Base-by-base conservation (phyloP, 2,797 vertebrate genomes). In the Peromyscus nudipes region DNA sequence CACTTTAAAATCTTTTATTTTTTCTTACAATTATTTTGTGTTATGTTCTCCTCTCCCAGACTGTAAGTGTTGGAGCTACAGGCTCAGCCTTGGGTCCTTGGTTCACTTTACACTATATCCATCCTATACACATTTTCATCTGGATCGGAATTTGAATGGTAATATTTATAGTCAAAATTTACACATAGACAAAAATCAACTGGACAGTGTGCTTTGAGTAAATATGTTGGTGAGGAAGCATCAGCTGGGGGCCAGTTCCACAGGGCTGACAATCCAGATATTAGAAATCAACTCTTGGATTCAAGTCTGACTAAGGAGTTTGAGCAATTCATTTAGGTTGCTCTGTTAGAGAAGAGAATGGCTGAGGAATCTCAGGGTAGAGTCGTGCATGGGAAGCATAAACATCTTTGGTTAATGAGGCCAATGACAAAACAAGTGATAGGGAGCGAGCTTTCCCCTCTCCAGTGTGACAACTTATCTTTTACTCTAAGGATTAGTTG, bases 391-490 rank as follows among this genome's bases (percentile, higher is more conserved):
- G 67, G n/a, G 83, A 96, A 91, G 49, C 34, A 25, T 23, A 9
- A 91, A 29, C n/a, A 52, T 67, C 31, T 86, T 95, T 71, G 82
- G 43, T 65, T 95, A 96, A 96, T 97, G 94, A 89, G 62, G 69
- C 52, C 86, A 91, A 94, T 89, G 92, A 60, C 62, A 84, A 31
- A 92, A 79, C 46, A 87, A 90, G 46, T 46, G 82, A 2, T 10
- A 83, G 95, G 84, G 73, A 94, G 25, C n/a, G 62, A 84, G 57
- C 16, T 79, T 69, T 6, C 43, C 9, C 31, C 7, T 89, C 29
- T 57, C 76, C 21, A 94, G 62, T 6, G 29, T 3, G 34, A 67
- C 57, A 80, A 84, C 52, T 96, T 96, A 65, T 67, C 77, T 89
- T 57, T 80, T 79, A 81, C 89, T 91, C 29, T 65, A 95, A 94